These are phyloP conservation scores for Engraulis encrasicolus DNA, from an alignment of 2,113 vertebrate species.

Conservation along the genomic window DNA sequence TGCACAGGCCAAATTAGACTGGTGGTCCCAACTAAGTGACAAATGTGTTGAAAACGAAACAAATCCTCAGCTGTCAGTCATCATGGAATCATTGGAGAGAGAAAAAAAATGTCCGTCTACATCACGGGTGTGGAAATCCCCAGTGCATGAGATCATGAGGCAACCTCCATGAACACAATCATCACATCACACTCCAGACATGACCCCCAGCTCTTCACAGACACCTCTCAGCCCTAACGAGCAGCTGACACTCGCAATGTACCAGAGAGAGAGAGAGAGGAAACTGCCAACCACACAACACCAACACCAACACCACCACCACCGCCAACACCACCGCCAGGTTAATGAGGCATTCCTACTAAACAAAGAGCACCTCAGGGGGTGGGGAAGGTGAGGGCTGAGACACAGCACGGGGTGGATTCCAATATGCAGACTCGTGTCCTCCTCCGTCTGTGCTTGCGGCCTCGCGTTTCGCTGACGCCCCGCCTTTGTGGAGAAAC, in stretches of 20 bases:
- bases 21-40: background rate
- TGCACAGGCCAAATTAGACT: background rate
- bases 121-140: background rate
- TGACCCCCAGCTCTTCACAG: background rate
- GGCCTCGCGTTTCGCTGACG: too few relatives aligned
- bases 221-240: background rate
- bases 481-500: too few relatives aligned
- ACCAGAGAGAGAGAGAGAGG: background rate
- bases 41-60: background rate
- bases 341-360: background rate
- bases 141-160: background rate
- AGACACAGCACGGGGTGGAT: too few relatives aligned
- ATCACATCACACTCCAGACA: background rate
- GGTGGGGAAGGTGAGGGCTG: too few relatives aligned
- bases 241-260: constrained; percentile 11
- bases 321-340: background rate
- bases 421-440: too few relatives aligned
- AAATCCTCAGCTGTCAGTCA: background rate
- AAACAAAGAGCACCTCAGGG: background rate
- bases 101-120: too few relatives aligned
- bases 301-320: too few relatives aligned
- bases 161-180: background rate
- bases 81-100: too few relatives aligned
- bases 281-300: background rate
- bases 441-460: too few relatives aligned